Evolutionary conservation across 2,113 vertebrate species (phyloP).

Genomic region (Tenrec ecaudatus): DNA sequence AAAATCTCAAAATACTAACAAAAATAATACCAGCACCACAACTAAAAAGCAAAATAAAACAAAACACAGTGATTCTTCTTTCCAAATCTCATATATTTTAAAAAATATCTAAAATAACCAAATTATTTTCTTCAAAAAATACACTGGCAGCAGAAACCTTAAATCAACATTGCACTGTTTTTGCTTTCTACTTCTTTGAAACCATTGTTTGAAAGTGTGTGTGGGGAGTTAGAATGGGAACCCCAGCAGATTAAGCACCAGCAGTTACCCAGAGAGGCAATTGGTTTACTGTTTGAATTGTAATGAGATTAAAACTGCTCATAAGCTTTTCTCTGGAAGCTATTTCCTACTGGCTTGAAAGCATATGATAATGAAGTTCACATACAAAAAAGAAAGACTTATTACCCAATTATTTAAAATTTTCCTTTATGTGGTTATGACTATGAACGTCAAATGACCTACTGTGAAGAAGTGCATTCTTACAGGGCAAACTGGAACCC

Average conservation of each 20-base stretch:
- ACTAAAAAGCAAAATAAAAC: background rate
- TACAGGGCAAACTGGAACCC: background rate
- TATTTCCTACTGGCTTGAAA: background rate
- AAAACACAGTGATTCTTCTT: background rate
- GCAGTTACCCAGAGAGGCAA: background rate
- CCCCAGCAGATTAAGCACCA: background rate
- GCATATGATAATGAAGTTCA: conserved; percentile 18
- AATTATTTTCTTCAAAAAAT: conserved; percentile 22
- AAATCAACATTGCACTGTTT: background rate
- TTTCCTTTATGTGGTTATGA: conserved; percentile 10
- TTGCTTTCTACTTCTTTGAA: conserved; percentile 30
- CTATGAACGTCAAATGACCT: conserved; percentile 53
- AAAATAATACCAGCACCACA: too few relatives aligned
- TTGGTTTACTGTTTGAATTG: background rate
- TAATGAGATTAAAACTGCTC: background rate
- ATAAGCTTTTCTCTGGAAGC: background rate
- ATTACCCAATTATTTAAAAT: conserved; percentile 38
- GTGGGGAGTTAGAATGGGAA: background rate
- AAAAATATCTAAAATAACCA: background rate
- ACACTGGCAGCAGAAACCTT: background rate
- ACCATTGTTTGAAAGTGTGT: background rate
- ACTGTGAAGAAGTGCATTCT: conserved; percentile 13
- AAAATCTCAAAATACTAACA: background rate
- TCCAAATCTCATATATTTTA: conserved; percentile 34
- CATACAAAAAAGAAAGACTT: background rate